A percentile compares a stretch with the other conserved stretches of the same genome.
These are phyloP conservation scores for Galleria mellonella DNA, from an alignment of 1,140 invertebrate species.

Conservation along the genomic window DNA sequence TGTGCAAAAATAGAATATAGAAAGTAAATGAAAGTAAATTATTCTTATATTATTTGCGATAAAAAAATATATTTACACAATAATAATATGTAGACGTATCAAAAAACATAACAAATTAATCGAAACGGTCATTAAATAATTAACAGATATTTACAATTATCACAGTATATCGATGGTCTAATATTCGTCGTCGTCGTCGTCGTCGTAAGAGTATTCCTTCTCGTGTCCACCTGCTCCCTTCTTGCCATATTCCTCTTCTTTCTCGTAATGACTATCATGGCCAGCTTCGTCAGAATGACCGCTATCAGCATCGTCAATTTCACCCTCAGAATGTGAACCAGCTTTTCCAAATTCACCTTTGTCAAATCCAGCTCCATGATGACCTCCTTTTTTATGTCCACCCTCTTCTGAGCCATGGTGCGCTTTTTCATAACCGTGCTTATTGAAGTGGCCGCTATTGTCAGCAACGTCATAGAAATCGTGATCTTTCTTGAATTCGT, in stretches of 20 bases:
- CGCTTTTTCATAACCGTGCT: slow-evolving; percentile 73
- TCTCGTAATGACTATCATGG: slow-evolving; percentile 42
- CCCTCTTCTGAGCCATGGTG: slow-evolving; percentile 73
- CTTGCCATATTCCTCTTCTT: slow-evolving; percentile 41
- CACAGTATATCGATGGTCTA: slow-evolving; percentile 3
- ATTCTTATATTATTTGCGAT: background rate
- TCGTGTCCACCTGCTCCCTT: slow-evolving; percentile 40
- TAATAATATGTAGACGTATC: slow-evolving; percentile 57
- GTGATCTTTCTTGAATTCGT: slow-evolving; percentile 84
- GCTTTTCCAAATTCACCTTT: slow-evolving; percentile 67
- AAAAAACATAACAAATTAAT: slow-evolving; percentile 62
- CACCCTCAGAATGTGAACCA: slow-evolving; percentile 71
- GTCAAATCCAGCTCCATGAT: slow-evolving; percentile 69
- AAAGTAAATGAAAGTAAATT: too few species aligned
- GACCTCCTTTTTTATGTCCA: slow-evolving; percentile 72
- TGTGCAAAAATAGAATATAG: too few species aligned
- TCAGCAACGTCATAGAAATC: slow-evolving; percentile 83
- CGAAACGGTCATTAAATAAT: slow-evolving; percentile 26
- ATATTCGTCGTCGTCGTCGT: slow-evolving; percentile 37
- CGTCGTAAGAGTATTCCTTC: slow-evolving; percentile 46
- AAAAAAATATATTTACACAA: slow-evolving; percentile 27
- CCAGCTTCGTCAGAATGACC: slow-evolving; percentile 59
- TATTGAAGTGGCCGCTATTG: slow-evolving; percentile 78
- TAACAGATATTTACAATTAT: slow-evolving; percentile 38
- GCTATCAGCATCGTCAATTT: slow-evolving; percentile 54